phyloP scores from a whole-genome alignment of 2,113 vertebrate species.

The Eudyptes chrysolophus region DNA sequence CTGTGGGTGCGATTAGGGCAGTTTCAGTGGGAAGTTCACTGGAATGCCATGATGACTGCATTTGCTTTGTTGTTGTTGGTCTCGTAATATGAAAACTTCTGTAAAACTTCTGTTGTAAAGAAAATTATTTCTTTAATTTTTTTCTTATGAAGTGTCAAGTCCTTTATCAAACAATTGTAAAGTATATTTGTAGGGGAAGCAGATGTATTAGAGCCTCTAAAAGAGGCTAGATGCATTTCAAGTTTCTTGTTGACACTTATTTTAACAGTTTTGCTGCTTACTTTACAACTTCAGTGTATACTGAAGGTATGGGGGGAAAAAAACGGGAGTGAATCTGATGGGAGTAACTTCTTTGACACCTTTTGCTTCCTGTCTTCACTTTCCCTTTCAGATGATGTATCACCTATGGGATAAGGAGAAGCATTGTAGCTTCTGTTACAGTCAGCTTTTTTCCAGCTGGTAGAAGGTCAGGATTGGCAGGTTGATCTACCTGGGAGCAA shows the following conservation, averaged over 20 bases:
- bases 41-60: not conserved
- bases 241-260: not conserved
- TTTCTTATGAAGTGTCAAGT: not conserved
- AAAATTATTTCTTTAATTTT: not conserved
- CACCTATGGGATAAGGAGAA: not conserved
- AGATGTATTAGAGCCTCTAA: not conserved
- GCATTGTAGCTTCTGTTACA: not conserved
- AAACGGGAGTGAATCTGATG: not conserved
- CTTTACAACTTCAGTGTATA: not conserved
- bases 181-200: not conserved
- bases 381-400: not conserved
- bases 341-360: not conserved
- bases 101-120: not conserved
- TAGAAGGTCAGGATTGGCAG: constrained; percentile 56
- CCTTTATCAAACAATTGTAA: not conserved
- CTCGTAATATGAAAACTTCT: not conserved
- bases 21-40: not conserved
- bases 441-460: constrained; percentile 29
- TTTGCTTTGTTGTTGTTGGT: not conserved
- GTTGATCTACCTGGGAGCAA: constrained; percentile 51
- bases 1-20: not conserved
- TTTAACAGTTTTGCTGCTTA: not conserved
- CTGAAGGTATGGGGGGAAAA: accelerated
- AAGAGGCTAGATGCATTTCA: not conserved
- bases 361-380: constrained; percentile 9